Evolutionary conservation across 2,888 invertebrate species (phyloP), one percentile per base, ranked within the genome.

Genomic region (Mimachlamys varia): DNA sequence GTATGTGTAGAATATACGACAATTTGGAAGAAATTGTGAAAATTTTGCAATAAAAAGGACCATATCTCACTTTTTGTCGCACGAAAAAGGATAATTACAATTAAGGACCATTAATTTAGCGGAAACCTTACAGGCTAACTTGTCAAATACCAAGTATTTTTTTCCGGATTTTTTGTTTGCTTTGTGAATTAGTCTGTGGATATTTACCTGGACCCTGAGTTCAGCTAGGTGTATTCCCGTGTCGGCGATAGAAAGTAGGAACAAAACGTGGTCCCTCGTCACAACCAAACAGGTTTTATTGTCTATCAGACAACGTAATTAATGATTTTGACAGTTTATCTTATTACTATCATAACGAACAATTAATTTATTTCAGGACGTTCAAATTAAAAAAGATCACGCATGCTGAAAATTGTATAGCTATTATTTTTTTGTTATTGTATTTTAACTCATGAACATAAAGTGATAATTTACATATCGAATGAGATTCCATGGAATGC

Each of bases 301-400:
- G 76, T 76, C 76, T 76, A 76, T 33, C 4, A 33, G 33, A 76
- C 76, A 33, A 76, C 4, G 76, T 76, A 76, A 76, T 76, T 76
- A 76, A 76, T 76, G 76, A 76, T 76, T 76, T 76, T 76, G 76
- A 76, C 76, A 17, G 76, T 27, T 33, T 76, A 33, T 76, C 27
- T 33, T 76, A 76, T 33, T 33, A 76, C 76, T 76, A 0, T 33
- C 76, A 27, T 33, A 76, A 33, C 76, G 33, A 76, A 33, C 33
- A 27, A 76, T 76, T 76, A 76, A 76, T 76, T 76, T 76, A 76
- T 76, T 76, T 76, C 76, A 76, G 76, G 76, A 76, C 33, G 76
- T 76, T 76, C 76, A 76, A 76, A 76, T 76, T 27, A 76, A 76
- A 76, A 76, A 33, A 22, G 76, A 76, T 76, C 27, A 76, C 76